phyloP scores from a whole-genome alignment of 2,113 vertebrate genomes.

The Callocephalon fimbriatum region DNA sequence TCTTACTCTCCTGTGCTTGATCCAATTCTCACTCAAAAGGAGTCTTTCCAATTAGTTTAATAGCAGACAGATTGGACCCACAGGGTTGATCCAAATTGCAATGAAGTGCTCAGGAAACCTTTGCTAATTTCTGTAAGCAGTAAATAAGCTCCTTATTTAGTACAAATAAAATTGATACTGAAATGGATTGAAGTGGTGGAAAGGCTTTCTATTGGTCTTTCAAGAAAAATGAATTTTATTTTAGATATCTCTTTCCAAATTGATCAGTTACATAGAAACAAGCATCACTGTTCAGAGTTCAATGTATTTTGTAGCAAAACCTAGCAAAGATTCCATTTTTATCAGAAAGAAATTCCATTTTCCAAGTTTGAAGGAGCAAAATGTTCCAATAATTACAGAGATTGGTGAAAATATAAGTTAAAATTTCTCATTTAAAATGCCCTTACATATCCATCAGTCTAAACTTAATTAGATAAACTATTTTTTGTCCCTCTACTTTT shows the following conservation, averaged over 20 bases:
- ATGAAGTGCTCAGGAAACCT: neutral
- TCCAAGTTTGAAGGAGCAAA: neutral
- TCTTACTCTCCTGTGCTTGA: neutral
- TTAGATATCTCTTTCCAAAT: neutral
- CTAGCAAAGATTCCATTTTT: neutral
- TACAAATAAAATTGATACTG: neutral
- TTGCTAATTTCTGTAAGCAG: neutral
- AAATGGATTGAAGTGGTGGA: neutral
- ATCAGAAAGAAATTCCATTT: neutral
- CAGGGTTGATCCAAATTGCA: neutral
- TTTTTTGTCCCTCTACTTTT: neutral
- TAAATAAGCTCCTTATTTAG: neutral
- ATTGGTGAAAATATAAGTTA: neutral
- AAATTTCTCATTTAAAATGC: neutral
- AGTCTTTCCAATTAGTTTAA: slow-evolving; percentile 26
- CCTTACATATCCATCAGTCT: neutral
- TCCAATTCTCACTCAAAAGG: slow-evolving; percentile 9
- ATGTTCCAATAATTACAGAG: neutral
- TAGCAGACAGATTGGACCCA: neutral
- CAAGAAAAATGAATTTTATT: neutral
- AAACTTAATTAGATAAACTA: neutral
- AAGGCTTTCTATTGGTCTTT: neutral
- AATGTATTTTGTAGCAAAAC: neutral
- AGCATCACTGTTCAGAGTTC: neutral
- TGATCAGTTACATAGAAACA: neutral